Conservation (phyloP, 2,888 invertebrate genomes). For the Adela reaumurella region DNA sequence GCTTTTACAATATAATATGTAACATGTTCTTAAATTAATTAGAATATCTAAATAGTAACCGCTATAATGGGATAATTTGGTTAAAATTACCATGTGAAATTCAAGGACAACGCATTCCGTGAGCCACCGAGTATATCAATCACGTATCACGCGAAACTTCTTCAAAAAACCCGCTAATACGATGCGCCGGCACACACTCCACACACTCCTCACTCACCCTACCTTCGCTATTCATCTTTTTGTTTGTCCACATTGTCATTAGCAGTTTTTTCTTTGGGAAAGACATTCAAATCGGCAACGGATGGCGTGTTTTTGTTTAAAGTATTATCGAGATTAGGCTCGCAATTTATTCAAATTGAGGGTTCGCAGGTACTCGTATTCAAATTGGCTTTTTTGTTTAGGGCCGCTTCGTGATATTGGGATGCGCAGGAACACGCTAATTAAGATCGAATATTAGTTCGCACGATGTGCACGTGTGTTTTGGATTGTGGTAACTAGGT, state of each 20-base stretch:
- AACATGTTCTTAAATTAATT: no score
- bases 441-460: not conserved
- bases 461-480: not conserved
- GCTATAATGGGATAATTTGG: no score
- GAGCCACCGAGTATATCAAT: not conserved
- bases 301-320: slow-evolving; percentile 49
- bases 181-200: not conserved
- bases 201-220: no score
- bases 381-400: not conserved
- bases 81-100: no score
- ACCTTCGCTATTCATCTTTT: slow-evolving; percentile 13
- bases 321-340: slow-evolving; percentile 21
- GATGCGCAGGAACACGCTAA: not conserved
- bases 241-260: slow-evolving; percentile 36
- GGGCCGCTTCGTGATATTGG: not conserved
- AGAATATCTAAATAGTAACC: no score
- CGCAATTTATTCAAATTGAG: slow-evolving; percentile 19
- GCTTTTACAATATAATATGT: no score
- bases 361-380: not conserved
- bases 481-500: no score
- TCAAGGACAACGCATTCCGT: no score
- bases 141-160: not conserved
- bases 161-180: not conserved
- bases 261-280: slow-evolving; percentile 28
- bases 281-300: slow-evolving; percentile 31